phyloP scores from a whole-genome alignment of 2,113 vertebrate genomes.

The Scalopus aquaticus region DNA sequence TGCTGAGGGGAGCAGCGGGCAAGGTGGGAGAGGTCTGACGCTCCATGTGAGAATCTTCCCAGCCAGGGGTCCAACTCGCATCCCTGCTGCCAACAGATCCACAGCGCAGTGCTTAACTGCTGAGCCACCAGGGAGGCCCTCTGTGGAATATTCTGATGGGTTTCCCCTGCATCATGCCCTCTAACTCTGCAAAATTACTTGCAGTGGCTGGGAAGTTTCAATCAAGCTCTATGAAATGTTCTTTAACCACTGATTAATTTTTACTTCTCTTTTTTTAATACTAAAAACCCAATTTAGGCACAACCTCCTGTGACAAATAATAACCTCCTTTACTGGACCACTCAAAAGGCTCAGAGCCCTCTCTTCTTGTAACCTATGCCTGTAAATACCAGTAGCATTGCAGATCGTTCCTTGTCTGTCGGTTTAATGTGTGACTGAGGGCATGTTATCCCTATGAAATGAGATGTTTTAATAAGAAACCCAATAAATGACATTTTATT shows the following conservation, averaged over 20 bases:
- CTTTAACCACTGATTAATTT: neutral
- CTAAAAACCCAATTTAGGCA: neutral
- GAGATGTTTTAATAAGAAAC: neutral
- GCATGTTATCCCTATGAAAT: neutral
- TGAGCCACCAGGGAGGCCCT: too few species aligned
- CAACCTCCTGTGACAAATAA: neutral
- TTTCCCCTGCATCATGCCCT: neutral
- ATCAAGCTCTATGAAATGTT: neutral
- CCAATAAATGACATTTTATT: neutral
- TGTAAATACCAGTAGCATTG: neutral
- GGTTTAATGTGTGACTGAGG: neutral
- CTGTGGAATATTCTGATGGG: neutral
- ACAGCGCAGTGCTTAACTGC: too few species aligned
- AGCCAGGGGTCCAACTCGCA: too few species aligned
- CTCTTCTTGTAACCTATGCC: neutral
- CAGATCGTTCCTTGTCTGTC: neutral
- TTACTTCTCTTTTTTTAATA: neutral
- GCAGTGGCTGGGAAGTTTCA: too few species aligned
- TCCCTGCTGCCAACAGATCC: too few species aligned
- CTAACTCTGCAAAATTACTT: neutral
- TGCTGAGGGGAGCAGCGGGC: too few species aligned
- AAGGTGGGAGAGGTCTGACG: too few species aligned
- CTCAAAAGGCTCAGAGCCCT: neutral
- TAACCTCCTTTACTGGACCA: too few species aligned
- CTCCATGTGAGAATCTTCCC: too few species aligned